Percentiles rank a stretch among this genome's conserved stretches.
Conservation (phyloP, 1,140 invertebrate species). For the Mercenaria mercenaria region DNA sequence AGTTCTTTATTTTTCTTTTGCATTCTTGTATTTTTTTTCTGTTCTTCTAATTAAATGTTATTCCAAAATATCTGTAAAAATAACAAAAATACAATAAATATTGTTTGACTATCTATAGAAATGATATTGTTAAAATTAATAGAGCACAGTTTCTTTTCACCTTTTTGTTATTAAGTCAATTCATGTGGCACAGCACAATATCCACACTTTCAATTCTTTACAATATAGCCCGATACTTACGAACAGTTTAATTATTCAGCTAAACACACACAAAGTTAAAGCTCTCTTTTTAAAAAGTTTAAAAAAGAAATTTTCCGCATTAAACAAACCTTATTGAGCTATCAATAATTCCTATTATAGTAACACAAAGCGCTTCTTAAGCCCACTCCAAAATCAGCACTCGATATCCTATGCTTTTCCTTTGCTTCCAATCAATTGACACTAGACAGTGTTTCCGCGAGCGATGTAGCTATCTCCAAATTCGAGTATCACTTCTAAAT, state of each 20-base stretch:
- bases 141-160: too few relatives aligned
- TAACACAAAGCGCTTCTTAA: constrained; percentile 26
- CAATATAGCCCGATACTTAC: neutral
- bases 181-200: neutral
- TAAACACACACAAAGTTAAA: neutral
- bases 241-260: neutral
- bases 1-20: neutral
- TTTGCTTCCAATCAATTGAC: constrained; percentile 36
- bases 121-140: too few relatives aligned
- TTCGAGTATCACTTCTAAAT: neutral
- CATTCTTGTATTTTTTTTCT: neutral
- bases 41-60: neutral
- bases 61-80: constrained; percentile 16
- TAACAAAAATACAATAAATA: neutral
- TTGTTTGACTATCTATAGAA: too few relatives aligned
- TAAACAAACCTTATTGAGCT: constrained; percentile 10
- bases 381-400: constrained; percentile 36
- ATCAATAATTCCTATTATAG: constrained; percentile 18
- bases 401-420: neutral
- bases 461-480: constrained; percentile 24
- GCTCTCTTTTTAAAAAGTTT: neutral
- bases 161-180: neutral
- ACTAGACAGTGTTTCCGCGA: constrained; percentile 8
- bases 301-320: neutral
- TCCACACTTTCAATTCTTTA: neutral